A percentile compares a stretch with the other conserved stretches of the same genome.
phyloP scores from a whole-genome alignment of 2,113 vertebrate species.

The Phoenicopterus ruber region DNA sequence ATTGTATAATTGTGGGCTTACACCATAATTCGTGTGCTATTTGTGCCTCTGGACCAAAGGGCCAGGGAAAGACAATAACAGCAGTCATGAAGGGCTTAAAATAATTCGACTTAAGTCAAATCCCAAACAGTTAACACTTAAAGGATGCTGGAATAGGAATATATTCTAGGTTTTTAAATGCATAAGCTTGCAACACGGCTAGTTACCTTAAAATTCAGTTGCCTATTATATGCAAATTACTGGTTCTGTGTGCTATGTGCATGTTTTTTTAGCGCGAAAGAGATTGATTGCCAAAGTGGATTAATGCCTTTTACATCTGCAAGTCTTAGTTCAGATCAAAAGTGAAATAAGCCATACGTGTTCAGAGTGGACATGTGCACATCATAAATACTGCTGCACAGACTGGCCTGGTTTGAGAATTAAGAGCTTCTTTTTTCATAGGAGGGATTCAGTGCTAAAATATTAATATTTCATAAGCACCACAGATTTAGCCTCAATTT shows the following conservation, averaged over 20 bases:
- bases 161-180: not conserved
- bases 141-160: not conserved
- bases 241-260: accelerated
- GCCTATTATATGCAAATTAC: not conserved
- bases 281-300: not conserved
- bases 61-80: not conserved
- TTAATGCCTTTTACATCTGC: constrained; percentile 27
- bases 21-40: not conserved
- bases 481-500: not conserved
- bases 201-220: not conserved
- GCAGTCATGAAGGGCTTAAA: not conserved
- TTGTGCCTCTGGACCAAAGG: not conserved
- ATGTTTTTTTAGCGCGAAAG: accelerated
- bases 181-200: not conserved
- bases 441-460: not conserved
- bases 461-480: not conserved
- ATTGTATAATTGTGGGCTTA: not conserved
- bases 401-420: not conserved
- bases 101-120: not conserved
- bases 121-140: not conserved
- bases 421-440: not conserved
- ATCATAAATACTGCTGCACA: not conserved
- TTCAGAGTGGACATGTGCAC: not conserved
- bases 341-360: not conserved
- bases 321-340: constrained; percentile 2